These are phyloP conservation scores for Hippocampus kuda DNA, from an alignment of 2,797 vertebrate genomes.

Conservation along the genomic window DNA sequence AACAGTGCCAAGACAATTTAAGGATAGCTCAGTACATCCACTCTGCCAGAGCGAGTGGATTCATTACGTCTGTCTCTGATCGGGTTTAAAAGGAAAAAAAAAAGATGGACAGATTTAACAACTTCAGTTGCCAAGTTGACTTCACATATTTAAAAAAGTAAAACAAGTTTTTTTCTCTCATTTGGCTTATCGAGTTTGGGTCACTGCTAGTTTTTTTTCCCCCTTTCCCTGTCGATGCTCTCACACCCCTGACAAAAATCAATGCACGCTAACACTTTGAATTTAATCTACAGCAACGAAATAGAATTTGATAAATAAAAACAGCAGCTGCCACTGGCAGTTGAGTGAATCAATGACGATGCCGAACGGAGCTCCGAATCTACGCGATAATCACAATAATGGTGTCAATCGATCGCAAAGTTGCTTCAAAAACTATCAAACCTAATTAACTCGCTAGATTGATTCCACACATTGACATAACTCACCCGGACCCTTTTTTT, in stretches of 20 bases:
- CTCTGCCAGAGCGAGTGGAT: constrained; percentile 21
- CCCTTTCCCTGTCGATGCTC: not conserved
- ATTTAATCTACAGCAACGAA: constrained; percentile 1
- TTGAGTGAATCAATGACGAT: not conserved
- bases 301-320: not conserved
- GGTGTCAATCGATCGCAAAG: not conserved
- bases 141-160: not conserved
- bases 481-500: not conserved
- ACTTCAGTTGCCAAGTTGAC: not conserved
- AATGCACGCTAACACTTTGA: not conserved
- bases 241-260: constrained; percentile 14
- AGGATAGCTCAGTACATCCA: constrained; percentile 28
- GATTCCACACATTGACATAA: not conserved
- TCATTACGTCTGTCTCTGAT: not conserved
- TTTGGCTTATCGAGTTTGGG: not conserved
- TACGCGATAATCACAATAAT: not conserved
- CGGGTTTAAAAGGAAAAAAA: not conserved
- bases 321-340: not conserved
- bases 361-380: not conserved
- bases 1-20: constrained; percentile 42
- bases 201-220: not conserved
- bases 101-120: not conserved
- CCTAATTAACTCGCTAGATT: not conserved
- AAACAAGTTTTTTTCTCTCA: not conserved
- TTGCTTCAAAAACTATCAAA: not conserved